Conservation (phyloP, 2,797 vertebrate genomes). For the Pseudotriccus pelzelni region DNA sequence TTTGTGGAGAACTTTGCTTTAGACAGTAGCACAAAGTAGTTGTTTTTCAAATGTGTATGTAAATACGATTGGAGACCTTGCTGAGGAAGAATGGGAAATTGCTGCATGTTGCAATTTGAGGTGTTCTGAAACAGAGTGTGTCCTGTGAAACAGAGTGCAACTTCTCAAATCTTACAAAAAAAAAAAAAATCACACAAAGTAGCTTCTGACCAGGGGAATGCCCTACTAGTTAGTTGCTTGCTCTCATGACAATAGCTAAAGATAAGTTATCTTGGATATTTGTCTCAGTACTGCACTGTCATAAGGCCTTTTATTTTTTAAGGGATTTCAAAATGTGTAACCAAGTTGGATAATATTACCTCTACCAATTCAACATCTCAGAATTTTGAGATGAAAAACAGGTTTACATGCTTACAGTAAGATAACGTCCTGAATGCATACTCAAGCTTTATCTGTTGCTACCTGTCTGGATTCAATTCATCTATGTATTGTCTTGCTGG, state of each 20-base stretch:
- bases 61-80: neutral
- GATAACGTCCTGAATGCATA: slow-evolving; percentile 48
- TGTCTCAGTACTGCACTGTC: neutral
- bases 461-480: neutral
- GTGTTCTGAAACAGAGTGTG: neutral
- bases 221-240: neutral
- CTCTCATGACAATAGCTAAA: neutral
- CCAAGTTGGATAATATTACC: neutral
- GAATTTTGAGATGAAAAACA: slow-evolving; percentile 26
- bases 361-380: slow-evolving; percentile 1
- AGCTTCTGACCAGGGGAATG: neutral
- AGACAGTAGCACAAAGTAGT: neutral
- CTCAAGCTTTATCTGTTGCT: slow-evolving; percentile 33
- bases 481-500: slow-evolving; percentile 37
- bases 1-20: neutral
- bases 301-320: neutral
- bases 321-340: slow-evolving; percentile 33
- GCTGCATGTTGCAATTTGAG: neutral
- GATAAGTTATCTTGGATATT: slow-evolving; percentile 25
- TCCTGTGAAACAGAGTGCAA: neutral
- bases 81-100: neutral
- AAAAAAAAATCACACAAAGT: neutral
- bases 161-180: neutral
- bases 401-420: slow-evolving; percentile 12
- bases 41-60: neutral